Conservation (phyloP, 2,797 vertebrate species). For the Sebastes cheni region DNA sequence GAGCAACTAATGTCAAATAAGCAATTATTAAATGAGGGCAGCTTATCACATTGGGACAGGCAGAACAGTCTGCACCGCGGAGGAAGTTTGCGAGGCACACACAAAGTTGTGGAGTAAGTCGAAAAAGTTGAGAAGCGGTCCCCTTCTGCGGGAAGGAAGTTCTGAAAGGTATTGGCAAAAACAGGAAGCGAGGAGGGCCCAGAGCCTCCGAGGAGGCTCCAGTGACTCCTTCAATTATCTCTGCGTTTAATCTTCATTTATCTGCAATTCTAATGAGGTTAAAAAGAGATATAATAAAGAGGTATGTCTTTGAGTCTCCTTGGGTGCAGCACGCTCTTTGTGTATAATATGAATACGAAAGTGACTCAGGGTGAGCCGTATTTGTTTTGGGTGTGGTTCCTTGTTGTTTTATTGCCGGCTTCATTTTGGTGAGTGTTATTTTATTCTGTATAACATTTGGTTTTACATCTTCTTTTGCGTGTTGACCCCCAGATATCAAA, state of each 20-base stretch:
- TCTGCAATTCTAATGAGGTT: constrained; percentile 70
- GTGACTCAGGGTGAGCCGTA: constrained; percentile 22
- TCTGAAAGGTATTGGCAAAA: constrained; percentile 45
- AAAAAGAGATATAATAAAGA: constrained; percentile 37
- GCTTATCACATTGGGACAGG: constrained; percentile 75
- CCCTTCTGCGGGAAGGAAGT: constrained; percentile 18
- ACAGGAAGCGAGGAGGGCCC: constrained; percentile 51
- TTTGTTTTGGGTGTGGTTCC: constrained; percentile 42
- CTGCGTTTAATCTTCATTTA: constrained; percentile 62
- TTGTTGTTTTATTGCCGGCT: constrained; percentile 6
- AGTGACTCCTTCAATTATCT: constrained; percentile 61
- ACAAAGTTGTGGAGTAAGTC: constrained; percentile 68
- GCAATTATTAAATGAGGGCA: constrained; percentile 72
- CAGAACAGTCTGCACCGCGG: constrained; percentile 44
- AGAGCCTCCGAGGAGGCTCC: constrained; percentile 30
- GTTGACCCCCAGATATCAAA: constrained; percentile 37
- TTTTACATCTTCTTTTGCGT: constrained; percentile 30
- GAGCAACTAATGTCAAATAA: constrained; percentile 76
- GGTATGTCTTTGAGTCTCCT: constrained; percentile 49
- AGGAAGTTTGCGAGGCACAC: constrained; percentile 43
- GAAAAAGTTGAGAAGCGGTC: constrained; percentile 51
- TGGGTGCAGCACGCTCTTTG: constrained; percentile 28
- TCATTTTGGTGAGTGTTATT: constrained; percentile 2
- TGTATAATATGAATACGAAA: constrained; percentile 12
- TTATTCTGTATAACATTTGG: neutral